These are phyloP conservation scores for Disparrhopalites patrizii DNA, from an alignment of 2,888 invertebrate genomes.

Conservation along the genomic window DNA sequence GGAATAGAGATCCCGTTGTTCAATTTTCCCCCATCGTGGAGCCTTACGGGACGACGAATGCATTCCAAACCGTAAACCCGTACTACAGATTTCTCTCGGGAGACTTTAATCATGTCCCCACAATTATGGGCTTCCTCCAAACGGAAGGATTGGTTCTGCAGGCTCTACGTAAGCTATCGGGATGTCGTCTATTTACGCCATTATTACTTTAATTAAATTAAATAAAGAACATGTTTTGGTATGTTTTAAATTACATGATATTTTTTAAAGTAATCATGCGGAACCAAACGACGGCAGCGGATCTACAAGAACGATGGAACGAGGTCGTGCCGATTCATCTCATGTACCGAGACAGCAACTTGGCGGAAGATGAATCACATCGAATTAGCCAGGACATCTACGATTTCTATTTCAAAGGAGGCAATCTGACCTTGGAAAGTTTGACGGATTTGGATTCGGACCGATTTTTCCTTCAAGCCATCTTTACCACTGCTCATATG, in stretches of 20 bases:
- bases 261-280: neutral
- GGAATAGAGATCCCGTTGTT: neutral
- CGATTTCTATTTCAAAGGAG: neutral
- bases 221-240: neutral
- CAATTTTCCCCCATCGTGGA: neutral
- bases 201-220: neutral
- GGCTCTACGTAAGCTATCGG: too few relatives aligned
- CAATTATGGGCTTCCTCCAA: neutral
- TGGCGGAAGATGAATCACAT: neutral
- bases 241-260: neutral
- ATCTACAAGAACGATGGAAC: neutral
- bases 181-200: too few relatives aligned
- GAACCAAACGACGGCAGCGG: neutral
- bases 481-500: neutral
- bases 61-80: neutral
- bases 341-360: neutral
- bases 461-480: neutral
- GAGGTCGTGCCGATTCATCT: neutral
- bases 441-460: constrained; percentile 4
- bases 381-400: neutral
- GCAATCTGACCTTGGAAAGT: neutral
- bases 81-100: neutral
- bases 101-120: neutral
- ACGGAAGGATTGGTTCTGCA: neutral
- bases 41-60: neutral